Conservation (phyloP, 1,140 invertebrate genomes). For the Andrena cerasifolii region DNA sequence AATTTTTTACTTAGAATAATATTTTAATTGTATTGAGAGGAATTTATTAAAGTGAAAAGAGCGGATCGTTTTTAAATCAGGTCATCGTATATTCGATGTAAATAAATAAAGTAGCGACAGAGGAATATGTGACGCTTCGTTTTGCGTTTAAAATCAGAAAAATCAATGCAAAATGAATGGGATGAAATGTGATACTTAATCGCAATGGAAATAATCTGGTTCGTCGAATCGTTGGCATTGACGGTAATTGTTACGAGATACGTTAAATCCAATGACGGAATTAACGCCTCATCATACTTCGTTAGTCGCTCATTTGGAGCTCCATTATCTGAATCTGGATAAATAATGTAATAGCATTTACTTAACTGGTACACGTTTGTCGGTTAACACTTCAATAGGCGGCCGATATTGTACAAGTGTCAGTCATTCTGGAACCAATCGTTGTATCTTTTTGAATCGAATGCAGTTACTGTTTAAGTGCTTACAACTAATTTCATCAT, state of each 20-base stretch:
- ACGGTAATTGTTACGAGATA: slow-evolving; percentile 48
- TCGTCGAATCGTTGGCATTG: not conserved
- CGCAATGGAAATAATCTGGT: not conserved
- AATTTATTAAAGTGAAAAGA: no score
- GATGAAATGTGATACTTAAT: not conserved
- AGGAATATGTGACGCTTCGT: no score
- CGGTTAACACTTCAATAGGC: not conserved
- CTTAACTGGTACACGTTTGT: slow-evolving; percentile 51
- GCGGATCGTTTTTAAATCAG: no score
- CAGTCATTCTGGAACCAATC: slow-evolving; percentile 17
- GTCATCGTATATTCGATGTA: no score
- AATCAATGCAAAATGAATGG: no score
- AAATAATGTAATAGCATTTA: slow-evolving; percentile 70
- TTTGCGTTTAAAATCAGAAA: no score
- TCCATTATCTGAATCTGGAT: slow-evolving; percentile 58
- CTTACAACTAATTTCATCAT: no score
- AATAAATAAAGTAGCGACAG: no score
- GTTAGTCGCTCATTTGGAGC: slow-evolving; percentile 48
- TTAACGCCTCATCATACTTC: slow-evolving; percentile 53
- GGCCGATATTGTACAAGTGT: slow-evolving; percentile 14
- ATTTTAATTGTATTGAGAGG: no score
- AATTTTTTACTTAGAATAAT: no score
- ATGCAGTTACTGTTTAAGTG: no score
- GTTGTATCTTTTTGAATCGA: not conserved
- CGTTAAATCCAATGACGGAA: slow-evolving; percentile 39